Conservation (phyloP, 2,797 vertebrate genomes). For the Glossophaga mutica region DNA sequence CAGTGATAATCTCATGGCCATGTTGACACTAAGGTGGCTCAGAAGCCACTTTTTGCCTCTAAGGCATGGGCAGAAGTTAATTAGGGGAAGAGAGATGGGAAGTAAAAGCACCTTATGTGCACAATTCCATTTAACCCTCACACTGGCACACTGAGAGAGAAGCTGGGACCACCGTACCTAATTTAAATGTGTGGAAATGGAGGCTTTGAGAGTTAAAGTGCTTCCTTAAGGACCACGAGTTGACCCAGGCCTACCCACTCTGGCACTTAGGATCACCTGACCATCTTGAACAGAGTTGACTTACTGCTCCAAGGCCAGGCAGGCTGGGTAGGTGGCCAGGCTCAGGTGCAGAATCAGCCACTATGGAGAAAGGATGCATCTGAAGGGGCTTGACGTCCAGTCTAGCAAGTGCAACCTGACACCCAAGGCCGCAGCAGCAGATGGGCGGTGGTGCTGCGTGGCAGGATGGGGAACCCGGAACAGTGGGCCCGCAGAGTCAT, state of each 20-base stretch:
- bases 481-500: background rate
- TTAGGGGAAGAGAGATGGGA: background rate
- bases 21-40: background rate
- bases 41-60: background rate
- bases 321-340: background rate
- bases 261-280: background rate
- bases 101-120: background rate
- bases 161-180: background rate
- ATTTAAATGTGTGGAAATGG: background rate
- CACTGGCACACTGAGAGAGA: background rate
- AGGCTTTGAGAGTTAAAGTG: background rate
- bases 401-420: background rate
- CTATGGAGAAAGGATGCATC: background rate
- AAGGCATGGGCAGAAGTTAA: background rate
- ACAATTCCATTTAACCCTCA: background rate
- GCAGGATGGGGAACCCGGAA: background rate
- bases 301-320: background rate
- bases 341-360: background rate
- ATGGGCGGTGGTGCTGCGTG: background rate
- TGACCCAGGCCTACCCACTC: background rate
- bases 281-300: background rate
- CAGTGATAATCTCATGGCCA: background rate
- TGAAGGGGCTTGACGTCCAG: background rate
- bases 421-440: background rate
- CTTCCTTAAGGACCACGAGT: background rate